These are phyloP conservation scores for Perca flavescens DNA, from an alignment of 2,113 vertebrate species.

Conservation along the genomic window DNA sequence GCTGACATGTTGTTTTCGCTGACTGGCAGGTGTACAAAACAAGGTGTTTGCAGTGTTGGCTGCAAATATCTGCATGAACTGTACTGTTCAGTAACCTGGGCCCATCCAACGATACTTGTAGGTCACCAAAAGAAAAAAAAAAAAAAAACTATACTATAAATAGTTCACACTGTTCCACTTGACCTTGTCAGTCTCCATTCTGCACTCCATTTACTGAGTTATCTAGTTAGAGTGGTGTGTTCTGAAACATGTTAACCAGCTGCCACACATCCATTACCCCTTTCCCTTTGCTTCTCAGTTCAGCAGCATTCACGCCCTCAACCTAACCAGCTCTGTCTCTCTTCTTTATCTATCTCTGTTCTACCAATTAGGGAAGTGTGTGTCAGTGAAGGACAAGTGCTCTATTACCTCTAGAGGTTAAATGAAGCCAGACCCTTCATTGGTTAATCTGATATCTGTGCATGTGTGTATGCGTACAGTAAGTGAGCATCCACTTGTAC, in stretches of 20 bases:
- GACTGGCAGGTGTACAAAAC: not conserved
- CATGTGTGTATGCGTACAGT: not conserved
- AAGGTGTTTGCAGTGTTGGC: not conserved
- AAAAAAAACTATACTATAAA: not conserved
- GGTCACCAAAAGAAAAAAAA: not conserved
- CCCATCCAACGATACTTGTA: not conserved
- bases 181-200: slow-evolving; percentile 38
- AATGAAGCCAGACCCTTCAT: not conserved
- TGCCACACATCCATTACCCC: slow-evolving; percentile 31
- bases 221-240: slow-evolving; percentile 22
- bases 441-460: slow-evolving; percentile 12
- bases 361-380: slow-evolving; percentile 34
- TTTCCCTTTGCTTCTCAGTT: slow-evolving; percentile 27
- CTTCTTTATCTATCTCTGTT: slow-evolving; percentile 37
- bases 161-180: not conserved
- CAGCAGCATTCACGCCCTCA: slow-evolving; percentile 9
- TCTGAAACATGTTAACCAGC: slow-evolving; percentile 46
- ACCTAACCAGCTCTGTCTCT: not conserved
- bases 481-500: not conserved
- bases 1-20: not conserved
- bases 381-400: slow-evolving; percentile 48
- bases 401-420: slow-evolving; percentile 52
- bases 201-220: slow-evolving; percentile 23
- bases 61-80: not conserved
- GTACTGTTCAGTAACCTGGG: not conserved